Evolutionary conservation across 2,797 vertebrate species (phyloP).

Genomic region (Sebastes hubbsi): DNA sequence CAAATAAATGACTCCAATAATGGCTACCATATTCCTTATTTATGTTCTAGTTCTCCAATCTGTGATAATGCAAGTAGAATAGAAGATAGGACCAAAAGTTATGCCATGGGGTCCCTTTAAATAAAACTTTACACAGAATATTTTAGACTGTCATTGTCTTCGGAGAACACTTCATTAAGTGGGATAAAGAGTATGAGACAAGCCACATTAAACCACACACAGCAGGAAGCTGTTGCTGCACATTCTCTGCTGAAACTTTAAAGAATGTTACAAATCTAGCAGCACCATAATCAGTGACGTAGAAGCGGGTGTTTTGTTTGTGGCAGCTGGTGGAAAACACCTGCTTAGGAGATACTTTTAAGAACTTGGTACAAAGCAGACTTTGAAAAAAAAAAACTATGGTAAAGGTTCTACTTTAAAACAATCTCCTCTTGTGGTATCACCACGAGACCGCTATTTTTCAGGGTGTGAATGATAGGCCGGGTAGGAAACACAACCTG

Average conservation of each 20-base stretch:
- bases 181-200: background rate
- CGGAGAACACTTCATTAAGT: background rate
- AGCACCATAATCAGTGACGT: background rate
- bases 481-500: background rate
- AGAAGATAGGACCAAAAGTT: background rate
- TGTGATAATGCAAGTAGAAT: background rate
- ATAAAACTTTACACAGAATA: background rate
- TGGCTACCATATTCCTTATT: background rate
- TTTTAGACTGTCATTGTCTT: background rate
- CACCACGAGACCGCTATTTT: background rate
- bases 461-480: background rate
- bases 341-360: background rate
- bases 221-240: background rate
- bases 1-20: background rate
- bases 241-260: background rate
- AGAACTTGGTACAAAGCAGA: background rate
- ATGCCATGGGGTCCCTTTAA: background rate
- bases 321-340: slow-evolving; percentile 5
- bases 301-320: background rate
- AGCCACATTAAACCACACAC: background rate
- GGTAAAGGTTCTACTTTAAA: background rate
- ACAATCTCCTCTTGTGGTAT: background rate
- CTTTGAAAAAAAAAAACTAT: background rate
- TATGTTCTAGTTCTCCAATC: background rate
- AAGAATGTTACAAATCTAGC: background rate